phyloP scores from a whole-genome alignment of 2,113 vertebrate genomes.

The Vulpes lagopus region DNA sequence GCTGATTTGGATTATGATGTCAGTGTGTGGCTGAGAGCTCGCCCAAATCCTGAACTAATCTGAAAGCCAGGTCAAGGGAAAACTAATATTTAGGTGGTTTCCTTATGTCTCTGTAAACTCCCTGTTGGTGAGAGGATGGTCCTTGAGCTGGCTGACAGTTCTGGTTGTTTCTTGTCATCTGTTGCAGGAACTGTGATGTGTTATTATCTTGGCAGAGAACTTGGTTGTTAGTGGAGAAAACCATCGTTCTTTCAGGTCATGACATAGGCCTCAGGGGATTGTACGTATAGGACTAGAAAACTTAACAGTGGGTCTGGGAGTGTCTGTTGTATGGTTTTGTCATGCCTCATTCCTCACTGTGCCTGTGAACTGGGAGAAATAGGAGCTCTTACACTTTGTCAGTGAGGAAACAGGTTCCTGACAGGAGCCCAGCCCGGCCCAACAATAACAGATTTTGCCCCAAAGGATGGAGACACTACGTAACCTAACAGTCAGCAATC shows the following conservation, averaged over 20 bases:
- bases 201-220: neutral
- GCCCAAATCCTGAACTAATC: neutral
- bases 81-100: conserved; percentile 18
- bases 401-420: neutral
- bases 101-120: neutral
- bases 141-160: neutral
- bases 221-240: neutral
- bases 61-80: neutral
- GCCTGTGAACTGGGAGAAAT: neutral
- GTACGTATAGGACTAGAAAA: neutral
- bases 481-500: conserved; percentile 17
- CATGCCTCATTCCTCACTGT: neutral
- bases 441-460: neutral
- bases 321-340: neutral
- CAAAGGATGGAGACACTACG: neutral
- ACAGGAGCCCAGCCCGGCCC: neutral
- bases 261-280: neutral
- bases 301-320: neutral
- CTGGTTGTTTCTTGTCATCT: neutral
- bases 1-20: neutral
- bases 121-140: neutral
- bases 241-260: neutral
- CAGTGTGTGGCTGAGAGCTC: neutral
- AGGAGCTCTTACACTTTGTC: neutral
- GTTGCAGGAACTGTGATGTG: neutral